Evolutionary conservation across 2,888 invertebrate species (phyloP).

Genomic region (Dugesia japonica): DNA sequence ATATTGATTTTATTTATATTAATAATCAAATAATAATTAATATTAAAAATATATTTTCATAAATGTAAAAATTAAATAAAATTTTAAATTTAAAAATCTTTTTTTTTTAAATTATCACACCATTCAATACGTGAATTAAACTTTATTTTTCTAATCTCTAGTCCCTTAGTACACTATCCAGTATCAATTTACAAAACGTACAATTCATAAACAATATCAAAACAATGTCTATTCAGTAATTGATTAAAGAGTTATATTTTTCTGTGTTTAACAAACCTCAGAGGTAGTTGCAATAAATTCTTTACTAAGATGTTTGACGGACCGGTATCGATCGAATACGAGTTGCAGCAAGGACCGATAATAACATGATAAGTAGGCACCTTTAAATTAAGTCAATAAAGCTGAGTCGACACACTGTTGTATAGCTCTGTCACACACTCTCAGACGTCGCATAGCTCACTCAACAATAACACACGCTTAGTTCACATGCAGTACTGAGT

Average conservation of each 20-base stretch:
- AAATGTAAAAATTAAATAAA: too few species aligned
- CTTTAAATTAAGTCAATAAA: slow-evolving; percentile 10
- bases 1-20: too few species aligned
- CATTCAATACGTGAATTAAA: too few species aligned
- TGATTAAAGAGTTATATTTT: background rate
- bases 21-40: too few species aligned
- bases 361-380: slow-evolving; percentile 20
- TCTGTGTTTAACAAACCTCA: background rate
- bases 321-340: slow-evolving; percentile 20
- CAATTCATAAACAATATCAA: background rate
- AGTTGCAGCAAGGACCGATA: slow-evolving; percentile 1
- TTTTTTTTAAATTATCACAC: too few species aligned
- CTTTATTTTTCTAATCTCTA: too few species aligned
- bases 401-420: background rate
- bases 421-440: background rate
- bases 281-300: background rate
- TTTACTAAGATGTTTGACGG: slow-evolving; percentile 6
- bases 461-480: slow-evolving; percentile 12
- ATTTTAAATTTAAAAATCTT: too few species aligned
- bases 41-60: too few species aligned
- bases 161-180: too few species aligned
- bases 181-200: too few species aligned
- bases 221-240: background rate
- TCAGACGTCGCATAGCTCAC: slow-evolving; percentile 13
- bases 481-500: slow-evolving; percentile 9